Percentiles rank a stretch among this genome's conserved stretches.
phyloP scores from a whole-genome alignment of 1,140 invertebrate genomes.

The Tyrophagus putrescentiae region DNA sequence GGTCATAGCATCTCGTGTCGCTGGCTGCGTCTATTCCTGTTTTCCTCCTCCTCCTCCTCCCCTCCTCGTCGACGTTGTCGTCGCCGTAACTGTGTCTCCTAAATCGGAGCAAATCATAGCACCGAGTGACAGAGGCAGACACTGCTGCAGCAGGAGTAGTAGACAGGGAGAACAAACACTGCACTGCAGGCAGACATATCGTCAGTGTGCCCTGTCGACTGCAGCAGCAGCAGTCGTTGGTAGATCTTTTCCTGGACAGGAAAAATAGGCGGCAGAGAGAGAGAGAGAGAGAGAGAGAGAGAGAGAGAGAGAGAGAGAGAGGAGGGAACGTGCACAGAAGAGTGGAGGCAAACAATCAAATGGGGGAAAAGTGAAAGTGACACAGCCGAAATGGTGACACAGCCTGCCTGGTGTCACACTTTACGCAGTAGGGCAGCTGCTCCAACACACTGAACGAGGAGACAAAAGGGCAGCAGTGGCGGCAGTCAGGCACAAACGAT shows the following conservation, averaged over 20 bases:
- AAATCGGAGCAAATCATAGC: conserved; percentile 9
- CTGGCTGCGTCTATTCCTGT: conserved; percentile 12
- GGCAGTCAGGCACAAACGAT: neutral
- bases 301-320: no score
- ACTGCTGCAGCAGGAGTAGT: no score
- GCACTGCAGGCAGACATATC: no score
- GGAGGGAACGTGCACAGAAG: neutral
- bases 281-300: no score
- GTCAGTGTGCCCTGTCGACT: no score
- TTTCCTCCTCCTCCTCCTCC: neutral
- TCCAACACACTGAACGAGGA: neutral
- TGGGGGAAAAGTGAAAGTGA: conserved; percentile 11
- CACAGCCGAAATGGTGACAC: conserved; percentile 14
- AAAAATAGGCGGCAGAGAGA: no score
- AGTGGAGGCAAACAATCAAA: neutral
- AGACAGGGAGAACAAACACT: no score
- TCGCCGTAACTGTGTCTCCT: no score
- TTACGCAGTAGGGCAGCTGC: neutral
- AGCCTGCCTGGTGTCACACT: conserved; percentile 19
- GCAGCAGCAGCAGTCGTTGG: no score
- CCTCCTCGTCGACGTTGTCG: no score
- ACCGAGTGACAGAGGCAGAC: neutral
- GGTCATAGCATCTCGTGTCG: conserved; percentile 11
- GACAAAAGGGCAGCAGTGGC: neutral
- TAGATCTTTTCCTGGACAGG: no score